Evolutionary conservation across 2,113 vertebrate genomes (phyloP).

Genomic region (Festucalex cinctus): DNA sequence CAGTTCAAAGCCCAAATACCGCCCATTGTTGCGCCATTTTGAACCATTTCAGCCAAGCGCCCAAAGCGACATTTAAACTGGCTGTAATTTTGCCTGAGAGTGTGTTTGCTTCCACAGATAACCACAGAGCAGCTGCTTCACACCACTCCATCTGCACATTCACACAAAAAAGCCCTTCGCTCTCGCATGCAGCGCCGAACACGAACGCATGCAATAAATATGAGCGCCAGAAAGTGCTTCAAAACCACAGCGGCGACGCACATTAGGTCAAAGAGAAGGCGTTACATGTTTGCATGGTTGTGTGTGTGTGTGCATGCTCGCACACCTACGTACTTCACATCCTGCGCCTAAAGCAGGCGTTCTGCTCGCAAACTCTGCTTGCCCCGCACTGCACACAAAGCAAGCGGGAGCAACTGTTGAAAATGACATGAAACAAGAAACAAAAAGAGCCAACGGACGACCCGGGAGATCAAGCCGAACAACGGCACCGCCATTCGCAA

Average conservation of each 20-base stretch:
- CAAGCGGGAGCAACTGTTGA: slow-evolving; percentile 32
- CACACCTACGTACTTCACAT: slow-evolving; percentile 37
- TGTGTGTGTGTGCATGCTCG: slow-evolving; percentile 18
- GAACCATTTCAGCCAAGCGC: slow-evolving; percentile 47
- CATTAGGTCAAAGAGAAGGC: slow-evolving; percentile 6
- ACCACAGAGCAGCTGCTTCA: slow-evolving; percentile 55
- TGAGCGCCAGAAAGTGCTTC: slow-evolving; percentile 15
- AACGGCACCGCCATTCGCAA: slow-evolving; percentile 24
- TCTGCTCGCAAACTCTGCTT: slow-evolving; percentile 19
- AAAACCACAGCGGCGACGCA: slow-evolving; percentile 2
- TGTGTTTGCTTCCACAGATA: slow-evolving; percentile 38
- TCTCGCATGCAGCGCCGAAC: slow-evolving; percentile 12
- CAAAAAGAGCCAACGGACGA: slow-evolving; percentile 17
- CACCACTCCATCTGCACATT: slow-evolving; percentile 40
- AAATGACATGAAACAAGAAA: slow-evolving; percentile 44
- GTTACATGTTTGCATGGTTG: slow-evolving; percentile 4
- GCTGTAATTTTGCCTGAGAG: slow-evolving; percentile 34
- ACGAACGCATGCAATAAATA: slow-evolving; percentile 23
- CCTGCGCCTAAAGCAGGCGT: slow-evolving; percentile 33
- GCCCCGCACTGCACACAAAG: slow-evolving; percentile 26
- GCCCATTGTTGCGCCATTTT: slow-evolving; percentile 65
- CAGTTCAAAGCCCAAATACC: slow-evolving; percentile 39
- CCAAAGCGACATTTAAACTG: slow-evolving; percentile 50
- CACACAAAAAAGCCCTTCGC: slow-evolving; percentile 17
- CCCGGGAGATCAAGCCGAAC: slow-evolving; percentile 36